Base-by-base conservation (phyloP, 1,140 invertebrate genomes). In the Megalonaias nervosa region DNA sequence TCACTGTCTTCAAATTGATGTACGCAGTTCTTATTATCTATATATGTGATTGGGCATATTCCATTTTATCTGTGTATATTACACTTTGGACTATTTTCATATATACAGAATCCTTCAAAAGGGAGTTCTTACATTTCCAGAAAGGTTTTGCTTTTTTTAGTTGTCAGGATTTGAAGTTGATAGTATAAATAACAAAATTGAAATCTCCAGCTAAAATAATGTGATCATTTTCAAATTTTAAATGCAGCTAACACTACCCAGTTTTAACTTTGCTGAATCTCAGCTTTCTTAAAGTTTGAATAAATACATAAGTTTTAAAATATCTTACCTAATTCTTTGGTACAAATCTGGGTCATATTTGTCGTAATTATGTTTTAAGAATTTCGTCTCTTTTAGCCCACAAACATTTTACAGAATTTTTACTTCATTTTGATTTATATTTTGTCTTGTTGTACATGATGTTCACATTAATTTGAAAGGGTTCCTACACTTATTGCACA, bases 121-220 rank as follows among this genome's bases (percentile, higher is more conserved):
- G 31, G 23, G 66, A 75, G 59, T 48, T 31, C 16, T 75, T 68
- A 67, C 31, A 75, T 31, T 68, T 75, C 71, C 66, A 75, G 38
- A 55, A 69, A 65, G 3, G 17, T n/a, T 69, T 55, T 23, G 65
- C 58, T 75, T 38, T 68, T 31, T 61, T 21, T 68, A 75, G 23
- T 76, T 65, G 38, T n/a, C 66, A 11, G 67, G 19, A 31, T 66
- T 26, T 57, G 65, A 48, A 48, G 6, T 57, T 16, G 3, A 78
- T 55, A 38, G 31, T 16, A 17, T 69, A 4, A 31, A 31, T 31
- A 31, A 74, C 58, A 26, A 74, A 66, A 23, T 79, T 79, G 38
- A 79, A 79, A 38, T 74, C 58, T 15, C 74, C 74, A 31, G 38
- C 67, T 19, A 72, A n/a, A 48, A 71, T 71, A 60, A 38, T 65